Evolutionary conservation across 2,888 invertebrate species (phyloP).

Genomic region (Atrina japonica): DNA sequence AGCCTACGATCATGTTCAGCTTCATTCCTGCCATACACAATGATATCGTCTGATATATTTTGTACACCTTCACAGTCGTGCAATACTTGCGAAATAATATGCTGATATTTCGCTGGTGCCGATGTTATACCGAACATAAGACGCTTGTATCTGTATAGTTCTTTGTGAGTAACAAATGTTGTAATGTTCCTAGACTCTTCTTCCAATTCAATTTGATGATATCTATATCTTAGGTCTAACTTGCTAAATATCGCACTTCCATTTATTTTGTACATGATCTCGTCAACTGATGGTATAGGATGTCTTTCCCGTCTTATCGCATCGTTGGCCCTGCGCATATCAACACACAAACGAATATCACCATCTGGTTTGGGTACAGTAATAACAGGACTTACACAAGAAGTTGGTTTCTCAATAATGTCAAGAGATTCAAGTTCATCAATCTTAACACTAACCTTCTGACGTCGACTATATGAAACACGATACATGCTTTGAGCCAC

Average conservation of each 20-base stretch:
- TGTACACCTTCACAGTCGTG: slow-evolving; percentile 42
- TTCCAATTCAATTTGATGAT: slow-evolving; percentile 45
- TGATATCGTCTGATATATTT: slow-evolving; percentile 52
- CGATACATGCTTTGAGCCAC: slow-evolving; percentile 25
- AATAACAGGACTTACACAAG: slow-evolving; percentile 41
- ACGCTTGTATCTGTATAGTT: slow-evolving; percentile 47
- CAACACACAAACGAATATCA: slow-evolving; percentile 40
- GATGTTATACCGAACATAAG: slow-evolving; percentile 46
- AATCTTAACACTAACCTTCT: slow-evolving; percentile 23
- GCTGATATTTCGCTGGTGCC: slow-evolving; percentile 50
- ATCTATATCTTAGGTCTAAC: slow-evolving; percentile 43
- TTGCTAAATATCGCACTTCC: slow-evolving; percentile 33
- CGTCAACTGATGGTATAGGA: slow-evolving; percentile 41
- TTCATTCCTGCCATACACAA: slow-evolving; percentile 35
- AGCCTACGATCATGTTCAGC: slow-evolving; percentile 44
- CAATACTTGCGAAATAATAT: slow-evolving; percentile 43
- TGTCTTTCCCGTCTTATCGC: slow-evolving; percentile 38
- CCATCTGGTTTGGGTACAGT: slow-evolving; percentile 46
- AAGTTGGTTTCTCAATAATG: slow-evolving; percentile 41
- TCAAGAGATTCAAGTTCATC: slow-evolving; percentile 40
- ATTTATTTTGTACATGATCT: slow-evolving; percentile 19
- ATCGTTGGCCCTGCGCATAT: slow-evolving; percentile 31
- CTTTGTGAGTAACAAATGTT: slow-evolving; percentile 47
- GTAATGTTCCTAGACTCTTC: slow-evolving; percentile 45
- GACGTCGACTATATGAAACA: slow-evolving; percentile 24